Evolutionary conservation across 2,113 vertebrate genomes (phyloP).

Genomic region (Xenotilapia longispinis): DNA sequence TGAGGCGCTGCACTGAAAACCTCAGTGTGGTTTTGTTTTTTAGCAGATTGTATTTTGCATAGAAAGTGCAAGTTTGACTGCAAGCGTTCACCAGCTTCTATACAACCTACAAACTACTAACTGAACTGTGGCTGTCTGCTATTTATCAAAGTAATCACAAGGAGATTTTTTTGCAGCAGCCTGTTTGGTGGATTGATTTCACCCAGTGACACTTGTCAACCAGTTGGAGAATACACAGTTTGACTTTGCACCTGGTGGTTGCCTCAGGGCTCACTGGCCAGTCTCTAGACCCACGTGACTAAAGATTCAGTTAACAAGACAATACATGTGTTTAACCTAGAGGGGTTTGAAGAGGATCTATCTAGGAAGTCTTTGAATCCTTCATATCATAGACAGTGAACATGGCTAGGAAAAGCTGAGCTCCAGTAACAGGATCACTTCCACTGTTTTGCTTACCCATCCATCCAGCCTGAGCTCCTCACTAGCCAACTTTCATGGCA

Average conservation of each 20-base stretch:
- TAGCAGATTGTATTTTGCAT: not conserved
- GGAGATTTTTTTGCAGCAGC: too few species aligned
- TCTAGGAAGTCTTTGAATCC: not conserved
- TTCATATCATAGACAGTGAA: not conserved
- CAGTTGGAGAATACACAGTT: not conserved
- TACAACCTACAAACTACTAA: not conserved
- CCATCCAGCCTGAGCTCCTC: not conserved
- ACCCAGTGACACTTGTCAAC: not conserved
- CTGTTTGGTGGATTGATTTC: too few species aligned
- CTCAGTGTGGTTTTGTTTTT: rapidly evolving
- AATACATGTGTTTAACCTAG: not conserved
- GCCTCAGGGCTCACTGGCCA: not conserved
- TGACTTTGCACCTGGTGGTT: not conserved
- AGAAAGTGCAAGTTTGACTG: not conserved
- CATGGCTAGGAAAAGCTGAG: not conserved
- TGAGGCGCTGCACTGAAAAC: not conserved
- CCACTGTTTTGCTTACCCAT: not conserved
- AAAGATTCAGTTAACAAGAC: not conserved
- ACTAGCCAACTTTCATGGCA: not conserved
- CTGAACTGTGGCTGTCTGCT: not conserved
- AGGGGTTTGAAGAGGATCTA: not conserved
- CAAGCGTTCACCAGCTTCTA: not conserved
- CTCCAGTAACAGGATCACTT: not conserved
- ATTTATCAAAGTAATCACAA: not conserved
- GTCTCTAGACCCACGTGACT: not conserved